phyloP scores from a whole-genome alignment of 2,113 vertebrate species.

The Caranx ignobilis region DNA sequence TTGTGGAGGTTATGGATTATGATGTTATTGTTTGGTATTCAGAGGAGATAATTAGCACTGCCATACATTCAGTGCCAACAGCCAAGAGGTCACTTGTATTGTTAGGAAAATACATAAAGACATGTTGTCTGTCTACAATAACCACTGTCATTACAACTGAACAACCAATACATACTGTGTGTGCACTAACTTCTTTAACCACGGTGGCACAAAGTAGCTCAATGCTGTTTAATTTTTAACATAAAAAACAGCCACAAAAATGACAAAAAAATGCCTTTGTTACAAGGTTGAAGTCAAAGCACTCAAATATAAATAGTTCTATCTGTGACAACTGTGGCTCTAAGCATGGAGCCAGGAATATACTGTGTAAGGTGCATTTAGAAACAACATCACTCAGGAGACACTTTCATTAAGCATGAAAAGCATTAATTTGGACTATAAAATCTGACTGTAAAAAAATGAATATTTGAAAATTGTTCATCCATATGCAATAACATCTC shows the following conservation, averaged over 20 bases:
- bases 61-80: slow-evolving; percentile 20
- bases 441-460: slow-evolving; percentile 24
- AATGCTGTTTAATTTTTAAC: slow-evolving; percentile 31
- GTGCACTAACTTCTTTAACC: slow-evolving; percentile 35
- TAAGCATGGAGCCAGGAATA: slow-evolving; percentile 10
- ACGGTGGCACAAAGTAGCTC: slow-evolving; percentile 30
- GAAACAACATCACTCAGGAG: slow-evolving; percentile 32
- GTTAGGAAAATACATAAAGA: slow-evolving; percentile 47
- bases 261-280: slow-evolving; percentile 35
- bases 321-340: slow-evolving; percentile 17
- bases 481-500: slow-evolving; percentile 29
- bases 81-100: slow-evolving; percentile 31
- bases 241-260: slow-evolving; percentile 21
- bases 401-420: slow-evolving; percentile 47
- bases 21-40: slow-evolving; percentile 46
- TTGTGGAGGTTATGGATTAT: slow-evolving; percentile 42
- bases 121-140: slow-evolving; percentile 44
- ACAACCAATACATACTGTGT: slow-evolving; percentile 51
- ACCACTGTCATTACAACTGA: slow-evolving; percentile 62
- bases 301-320: slow-evolving; percentile 52
- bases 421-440: slow-evolving; percentile 32
- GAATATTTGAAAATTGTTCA: slow-evolving; percentile 27
- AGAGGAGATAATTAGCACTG: slow-evolving; percentile 46
- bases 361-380: slow-evolving; percentile 28
- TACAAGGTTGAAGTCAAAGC: slow-evolving; percentile 55